Evolutionary conservation across 2,113 vertebrate species (phyloP), one percentile per base, ranked within the genome.

Genomic region (Saguinus midas): DNA sequence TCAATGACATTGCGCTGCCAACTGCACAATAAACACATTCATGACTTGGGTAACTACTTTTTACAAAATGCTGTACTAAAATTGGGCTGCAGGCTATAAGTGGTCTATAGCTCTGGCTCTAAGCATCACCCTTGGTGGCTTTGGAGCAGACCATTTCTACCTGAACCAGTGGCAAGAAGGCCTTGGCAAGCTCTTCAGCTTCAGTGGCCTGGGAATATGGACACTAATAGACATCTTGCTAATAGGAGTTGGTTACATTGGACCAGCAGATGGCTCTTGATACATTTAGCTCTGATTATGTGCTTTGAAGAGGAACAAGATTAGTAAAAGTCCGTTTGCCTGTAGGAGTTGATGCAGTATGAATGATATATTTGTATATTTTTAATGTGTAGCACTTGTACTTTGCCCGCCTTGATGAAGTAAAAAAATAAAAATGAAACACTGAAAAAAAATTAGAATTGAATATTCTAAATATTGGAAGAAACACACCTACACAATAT

Each of bases 11-110:
- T 99, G 99, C 57, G 98, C 97, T 0, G 98, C 99, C 92, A 99
- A 98, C 13, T 99, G 99, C 73, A 98, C 98, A 0, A 99, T 99
- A 6, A 99, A 61, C 99, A 99, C 0, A 96, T 99, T 1, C 99
- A 99, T 78, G 99, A 99, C 81, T 96, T 99, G 95, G 99, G 99
- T 99, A 99, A 98, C 76, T 99, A 98, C 97, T 68, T 99, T 99
- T 97, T 98, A 96, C 2, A 99, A 99, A 98, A 99, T 99, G 97
- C 97, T 99, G 4, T 99, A 99, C 81, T 99, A 99, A 97, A 99
- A 99, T 96, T 99, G 99, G 99, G 99, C 99, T 4, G 99, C 99
- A 94, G 99, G 99, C n/a, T 99, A 99, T 96, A 99, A 99, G 84
- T 99, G 99, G 99, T 99, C 99, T 9, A 99, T 99, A 48, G 99